A percentile compares a stretch with the other conserved stretches of the same genome.
phyloP scores from a whole-genome alignment of 2,113 vertebrate species.

The Laterallus jamaicensis region DNA sequence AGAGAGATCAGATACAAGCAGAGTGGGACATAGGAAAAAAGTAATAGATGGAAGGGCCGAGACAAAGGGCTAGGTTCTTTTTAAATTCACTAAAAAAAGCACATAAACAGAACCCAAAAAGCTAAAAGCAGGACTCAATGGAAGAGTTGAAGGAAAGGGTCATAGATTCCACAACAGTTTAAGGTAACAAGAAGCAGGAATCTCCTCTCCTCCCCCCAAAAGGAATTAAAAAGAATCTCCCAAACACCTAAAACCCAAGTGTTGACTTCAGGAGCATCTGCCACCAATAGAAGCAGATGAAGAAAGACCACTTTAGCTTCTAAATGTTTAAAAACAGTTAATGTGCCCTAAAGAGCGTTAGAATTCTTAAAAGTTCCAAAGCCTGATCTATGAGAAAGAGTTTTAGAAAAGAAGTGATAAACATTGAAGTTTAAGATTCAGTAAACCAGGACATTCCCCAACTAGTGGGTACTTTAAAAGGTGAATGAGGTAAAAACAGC shows the following conservation, averaged over 20 bases:
- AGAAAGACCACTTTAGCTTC: neutral
- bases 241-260: neutral
- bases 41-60: neutral
- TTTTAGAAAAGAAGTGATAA: neutral
- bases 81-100: neutral
- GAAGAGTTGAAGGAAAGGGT: neutral
- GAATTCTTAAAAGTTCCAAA: neutral
- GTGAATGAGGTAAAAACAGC: slow-evolving; percentile 14
- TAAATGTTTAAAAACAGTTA: neutral
- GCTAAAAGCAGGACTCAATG: neutral
- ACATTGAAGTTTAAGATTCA: neutral
- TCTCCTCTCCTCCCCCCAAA: neutral
- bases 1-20: neutral
- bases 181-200: neutral
- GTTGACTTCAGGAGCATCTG: neutral
- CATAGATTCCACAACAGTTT: neutral
- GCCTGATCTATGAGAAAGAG: neutral
- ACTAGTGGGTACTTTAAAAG: neutral
- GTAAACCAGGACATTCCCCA: neutral
- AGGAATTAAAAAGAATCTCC: neutral
- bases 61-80: neutral
- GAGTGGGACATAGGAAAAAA: neutral
- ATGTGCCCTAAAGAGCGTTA: neutral
- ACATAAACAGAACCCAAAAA: neutral
- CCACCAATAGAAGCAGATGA: neutral